Evolutionary conservation across 1,140 invertebrate genomes (phyloP), one percentile per base, ranked within the genome.

Genomic region (Teleopsis dalmanni): DNA sequence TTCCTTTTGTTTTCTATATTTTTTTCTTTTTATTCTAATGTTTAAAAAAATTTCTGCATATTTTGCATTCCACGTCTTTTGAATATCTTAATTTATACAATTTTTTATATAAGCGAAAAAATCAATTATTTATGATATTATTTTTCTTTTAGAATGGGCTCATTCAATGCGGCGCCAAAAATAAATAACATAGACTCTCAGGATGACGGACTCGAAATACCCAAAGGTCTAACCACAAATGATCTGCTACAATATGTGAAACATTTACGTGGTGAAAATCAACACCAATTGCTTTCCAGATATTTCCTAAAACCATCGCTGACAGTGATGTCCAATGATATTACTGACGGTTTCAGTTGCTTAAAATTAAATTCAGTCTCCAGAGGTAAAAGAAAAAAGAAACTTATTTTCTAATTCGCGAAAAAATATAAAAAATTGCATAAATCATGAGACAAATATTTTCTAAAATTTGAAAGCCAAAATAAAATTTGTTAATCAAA

Each of bases 91-190:
- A 22, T 41, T 29, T 31, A 9, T 19, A 23, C 14, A 26, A 41
- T 41, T 41, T 27, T n/a, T 41, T 26, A 41, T 41, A 26, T n/a
- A n/a, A n/a, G n/a, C n/a, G n/a, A n/a, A n/a, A n/a, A n/a, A n/a
- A n/a, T n/a, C n/a, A n/a, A n/a, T 33, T 23, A 10, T 19, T 22
- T 26, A n/a, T 25, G 33, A 18, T 4, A 18, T 43, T 25, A 25
- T 55, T 55, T 58, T 53, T 56, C 59, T 75, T 75, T 3, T 63
- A 85, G 83, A 66, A 85, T 85, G 83, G 83, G 83, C 25, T 84
- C 82, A 65, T 85, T 85, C 53, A 82, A 80, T 36, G 82, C 82
- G 21, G 72, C 79, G 7, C 80, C 81, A 37, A 81, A 81, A 64
- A 80, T 84, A 44, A 64, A 76, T 47, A 82, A 83, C 59, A 74